Evolutionary conservation across 1,140 invertebrate genomes (phyloP), one percentile per base, ranked within the genome.

Genomic region (Panulirus ornatus): DNA sequence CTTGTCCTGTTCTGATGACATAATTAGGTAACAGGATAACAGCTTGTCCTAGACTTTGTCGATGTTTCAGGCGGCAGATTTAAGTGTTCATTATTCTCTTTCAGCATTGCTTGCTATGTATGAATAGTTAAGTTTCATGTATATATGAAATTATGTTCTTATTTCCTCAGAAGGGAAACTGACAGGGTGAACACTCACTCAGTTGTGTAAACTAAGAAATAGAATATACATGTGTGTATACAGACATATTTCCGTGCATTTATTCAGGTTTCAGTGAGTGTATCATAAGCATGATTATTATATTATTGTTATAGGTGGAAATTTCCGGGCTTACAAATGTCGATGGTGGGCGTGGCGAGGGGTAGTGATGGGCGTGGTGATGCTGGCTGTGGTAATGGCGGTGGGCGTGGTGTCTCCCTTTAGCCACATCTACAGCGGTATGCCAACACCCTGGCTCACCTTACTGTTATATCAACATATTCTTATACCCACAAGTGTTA

Each of bases 71-170:
- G 14, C 14, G 14, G 5, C 14, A 47, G 5, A 47, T 47, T 6
- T 47, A 47, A 6, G 14, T 58, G 0, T 14, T n/a, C 0, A 34
- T 70, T 3, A 2, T 70, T n/a, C 11, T 66, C 9, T 71, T 73
- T 73, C 8, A 42, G 16, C 40, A 22, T 38, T 19, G 9, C 38
- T 47, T 6, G 34, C 3, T 71, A 47, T 38, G 40, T 86, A 34
- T 30, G 27, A 8, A n/a, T 42, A 19, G 22, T 3, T 47, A 42
- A 73, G 22, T 44, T 30, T 51, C n/a, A 22, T 73, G n/a, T 54
- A 76, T 85, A 54, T 86, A 54, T 44, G 73, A 34, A 73, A 38
- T 36, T 86, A 86, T 44, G 30, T 73, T 11, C n/a, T 30, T 86
- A 86, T 86, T 54, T 51, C 30, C 75, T 27, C 75, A 78, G 16